A percentile compares a stretch with the other conserved stretches of the same genome.
Evolutionary conservation across 1,140 invertebrate species (phyloP).

Genomic region (Diabrotica undecimpunctata): DNA sequence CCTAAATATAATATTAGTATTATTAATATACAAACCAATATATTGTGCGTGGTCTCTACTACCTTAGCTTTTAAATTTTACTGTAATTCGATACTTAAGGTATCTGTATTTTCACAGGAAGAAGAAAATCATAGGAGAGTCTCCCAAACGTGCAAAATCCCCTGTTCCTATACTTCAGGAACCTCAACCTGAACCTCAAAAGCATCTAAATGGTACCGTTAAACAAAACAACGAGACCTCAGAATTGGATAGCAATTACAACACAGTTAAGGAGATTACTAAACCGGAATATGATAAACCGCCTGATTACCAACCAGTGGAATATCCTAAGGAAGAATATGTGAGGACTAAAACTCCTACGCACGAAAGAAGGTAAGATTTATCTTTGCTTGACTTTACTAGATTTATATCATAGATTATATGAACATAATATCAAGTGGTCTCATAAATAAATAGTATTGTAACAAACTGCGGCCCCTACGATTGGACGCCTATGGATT

Average conservation of each 20-base stretch:
- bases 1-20: too few species aligned
- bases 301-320: slow-evolving; percentile 8
- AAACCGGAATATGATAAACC: slow-evolving; percentile 21
- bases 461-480: too few species aligned
- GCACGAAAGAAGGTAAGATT: slow-evolving; percentile 28
- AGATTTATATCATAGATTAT: too few species aligned
- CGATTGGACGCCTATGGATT: too few species aligned
- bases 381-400: too few species aligned
- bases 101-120: slow-evolving; percentile 26
- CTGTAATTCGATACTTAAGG: neutral
- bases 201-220: slow-evolving; percentile 26
- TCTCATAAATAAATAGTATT: too few species aligned
- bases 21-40: too few species aligned
- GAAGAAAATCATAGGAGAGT: slow-evolving; percentile 25
- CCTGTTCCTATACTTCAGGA: neutral
- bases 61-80: too few species aligned
- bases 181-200: slow-evolving; percentile 6
- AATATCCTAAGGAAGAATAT: slow-evolving; percentile 19
- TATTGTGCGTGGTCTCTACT: too few species aligned
- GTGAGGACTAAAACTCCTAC: slow-evolving; percentile 27
- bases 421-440: too few species aligned
- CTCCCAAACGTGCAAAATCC: slow-evolving; percentile 25
- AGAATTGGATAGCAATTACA: slow-evolving; percentile 34
- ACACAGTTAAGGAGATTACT: slow-evolving; percentile 28
- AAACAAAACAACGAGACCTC: slow-evolving; percentile 13